Evolutionary conservation across 2,797 vertebrate genomes (phyloP).

Genomic region (Enteromius afrohamiltoni): DNA sequence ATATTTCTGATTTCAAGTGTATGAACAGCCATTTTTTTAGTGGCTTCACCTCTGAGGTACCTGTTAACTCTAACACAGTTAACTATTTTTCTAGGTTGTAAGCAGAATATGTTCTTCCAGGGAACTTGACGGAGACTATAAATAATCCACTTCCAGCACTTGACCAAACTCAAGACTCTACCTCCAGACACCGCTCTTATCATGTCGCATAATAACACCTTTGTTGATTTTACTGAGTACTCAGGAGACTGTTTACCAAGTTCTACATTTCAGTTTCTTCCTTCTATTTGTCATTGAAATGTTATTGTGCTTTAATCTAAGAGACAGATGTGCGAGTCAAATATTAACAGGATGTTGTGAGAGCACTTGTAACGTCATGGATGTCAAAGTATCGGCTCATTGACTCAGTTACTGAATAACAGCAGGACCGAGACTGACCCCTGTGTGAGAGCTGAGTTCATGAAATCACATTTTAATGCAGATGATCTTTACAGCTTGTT

Average conservation of each 20-base stretch:
- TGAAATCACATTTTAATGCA: background rate
- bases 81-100: background rate
- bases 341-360: conserved; percentile 62
- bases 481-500: background rate
- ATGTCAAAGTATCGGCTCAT: background rate
- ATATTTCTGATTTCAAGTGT: background rate
- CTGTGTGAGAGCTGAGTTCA: background rate
- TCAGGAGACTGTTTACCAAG: background rate
- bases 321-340: conserved; percentile 50
- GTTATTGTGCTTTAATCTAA: background rate
- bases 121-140: background rate
- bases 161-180: background rate
- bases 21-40: background rate
- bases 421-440: background rate
- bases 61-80: background rate
- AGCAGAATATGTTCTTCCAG: background rate
- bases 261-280: background rate
- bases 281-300: background rate
- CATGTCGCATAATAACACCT: background rate
- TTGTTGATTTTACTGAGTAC: background rate
- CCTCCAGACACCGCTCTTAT: background rate
- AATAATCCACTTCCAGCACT: background rate
- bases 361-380: background rate
- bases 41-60: background rate
- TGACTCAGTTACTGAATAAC: conserved; percentile 36